Conservation (phyloP, 2,888 invertebrate genomes). For the Geophilus truncorum region DNA sequence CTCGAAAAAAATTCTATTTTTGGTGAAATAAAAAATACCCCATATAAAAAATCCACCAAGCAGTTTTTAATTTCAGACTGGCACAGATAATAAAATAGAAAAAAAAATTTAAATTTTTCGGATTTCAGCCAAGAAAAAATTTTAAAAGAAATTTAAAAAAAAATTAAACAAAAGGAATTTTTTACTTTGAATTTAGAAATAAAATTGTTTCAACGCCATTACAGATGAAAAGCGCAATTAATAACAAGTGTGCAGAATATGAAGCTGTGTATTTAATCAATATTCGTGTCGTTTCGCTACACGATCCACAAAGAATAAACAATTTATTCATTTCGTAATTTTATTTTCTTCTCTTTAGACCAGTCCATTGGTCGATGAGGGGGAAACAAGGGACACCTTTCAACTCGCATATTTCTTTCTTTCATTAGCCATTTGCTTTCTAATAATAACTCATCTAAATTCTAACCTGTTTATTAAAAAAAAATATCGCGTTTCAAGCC, state of each 20-base stretch:
- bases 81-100: neutral
- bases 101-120: neutral
- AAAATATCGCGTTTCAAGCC: neutral
- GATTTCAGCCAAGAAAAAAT: neutral
- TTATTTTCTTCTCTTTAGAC: slow-evolving; percentile 27
- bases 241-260: slow-evolving; percentile 5
- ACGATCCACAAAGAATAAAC: slow-evolving; percentile 22
- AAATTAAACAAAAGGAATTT: neutral
- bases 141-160: neutral
- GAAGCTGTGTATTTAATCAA: slow-evolving; percentile 25
- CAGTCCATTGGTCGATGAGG: neutral
- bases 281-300: slow-evolving; percentile 27
- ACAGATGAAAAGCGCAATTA: slow-evolving; percentile 1
- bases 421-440: neutral
- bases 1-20: neutral
- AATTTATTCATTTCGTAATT: slow-evolving; percentile 27
- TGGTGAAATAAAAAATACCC: neutral
- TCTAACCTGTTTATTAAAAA: neutral
- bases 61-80: slow-evolving; percentile 21
- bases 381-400: neutral
- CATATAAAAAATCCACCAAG: neutral
- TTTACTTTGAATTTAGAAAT: neutral
- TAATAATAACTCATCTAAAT: slow-evolving; percentile 24
- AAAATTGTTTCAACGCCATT: neutral
- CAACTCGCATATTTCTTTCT: neutral